A percentile compares a stretch with the other conserved stretches of the same genome.
Evolutionary conservation across 1,140 invertebrate genomes (phyloP).

Genomic region (Tetragonula clypearis): DNA sequence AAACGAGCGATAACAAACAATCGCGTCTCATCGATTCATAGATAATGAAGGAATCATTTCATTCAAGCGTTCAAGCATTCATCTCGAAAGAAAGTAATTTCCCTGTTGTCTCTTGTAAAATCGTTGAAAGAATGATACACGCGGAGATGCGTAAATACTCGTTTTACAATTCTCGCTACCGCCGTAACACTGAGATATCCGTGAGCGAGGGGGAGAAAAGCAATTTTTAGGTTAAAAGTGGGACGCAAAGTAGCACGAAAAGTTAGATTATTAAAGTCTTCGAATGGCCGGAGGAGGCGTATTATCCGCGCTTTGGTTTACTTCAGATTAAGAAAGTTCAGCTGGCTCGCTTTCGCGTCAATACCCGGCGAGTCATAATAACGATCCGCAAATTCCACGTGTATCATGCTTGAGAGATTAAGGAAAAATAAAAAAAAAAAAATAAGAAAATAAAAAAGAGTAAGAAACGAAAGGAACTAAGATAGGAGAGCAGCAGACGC

Average conservation of each 20-base stretch:
- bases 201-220: neutral
- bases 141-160: slow-evolving; percentile 22
- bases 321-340: slow-evolving; percentile 54
- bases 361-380: slow-evolving; percentile 38
- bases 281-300: slow-evolving; percentile 31
- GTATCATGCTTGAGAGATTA: neutral
- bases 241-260: slow-evolving; percentile 33
- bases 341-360: slow-evolving; percentile 9
- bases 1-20: neutral
- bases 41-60: too few species aligned
- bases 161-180: neutral
- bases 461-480: neutral
- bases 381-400: slow-evolving; percentile 35
- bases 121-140: neutral
- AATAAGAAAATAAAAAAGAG: neutral
- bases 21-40: neutral
- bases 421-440: neutral
- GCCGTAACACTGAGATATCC: neutral
- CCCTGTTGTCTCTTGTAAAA: neutral
- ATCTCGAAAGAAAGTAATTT: too few species aligned
- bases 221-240: slow-evolving; percentile 49
- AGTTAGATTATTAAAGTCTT: slow-evolving; percentile 56
- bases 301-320: slow-evolving; percentile 50
- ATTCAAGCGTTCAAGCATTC: too few species aligned
- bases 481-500: neutral